Base-by-base conservation (phyloP, 2,888 invertebrate genomes). In the Mythimna vitellina region DNA sequence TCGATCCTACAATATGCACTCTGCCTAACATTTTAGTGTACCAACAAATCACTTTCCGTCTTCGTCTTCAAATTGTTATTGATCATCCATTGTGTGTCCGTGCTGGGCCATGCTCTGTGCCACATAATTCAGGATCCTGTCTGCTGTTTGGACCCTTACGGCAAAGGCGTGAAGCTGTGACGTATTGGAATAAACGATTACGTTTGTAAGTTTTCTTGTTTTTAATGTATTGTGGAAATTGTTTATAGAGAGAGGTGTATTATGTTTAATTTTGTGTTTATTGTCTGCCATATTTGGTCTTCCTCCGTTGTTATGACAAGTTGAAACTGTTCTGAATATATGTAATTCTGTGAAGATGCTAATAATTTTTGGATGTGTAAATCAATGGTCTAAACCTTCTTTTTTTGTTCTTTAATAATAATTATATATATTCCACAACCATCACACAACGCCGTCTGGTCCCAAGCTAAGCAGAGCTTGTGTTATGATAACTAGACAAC, bases 61-160 rank as follows among this genome's bases (percentile, higher is more conserved):
- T 86, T 85, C 88, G 91, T 91, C 90, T 89, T 90, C 91, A 92
- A 93, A 94, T 94, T 94, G 94, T 94, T 94, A 95, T 95, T 95
- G 95, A 95, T 95, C 92, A 89, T 91, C 89, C 92, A 93, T 94
- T 95, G 94, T 95, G 76, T 77, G 57, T 38, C 78, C 75, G 73
- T 35, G 75, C 75, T 73, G 75, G 54, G 54, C 49, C 64, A 70
- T 72, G 83, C 79, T 83, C 84, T 79, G 78, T 71, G 73, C 81
- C 79, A 71, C 90, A 93, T 95, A 94, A 94, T 80, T 95, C 92
- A 95, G 93, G 93, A 93, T 94, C 89, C 90, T 87, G 92, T 89
- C 88, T 89, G 93, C 88, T 93, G 93, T 93, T 94, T 92, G 92
- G 92, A 91, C 92, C 87, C 85, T 89, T 83, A 86, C 88, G 88